Percentiles rank a stretch among this genome's conserved stretches.
These are phyloP conservation scores for Callinectes sapidus DNA, from an alignment of 2,888 invertebrate genomes.

Conservation along the genomic window DNA sequence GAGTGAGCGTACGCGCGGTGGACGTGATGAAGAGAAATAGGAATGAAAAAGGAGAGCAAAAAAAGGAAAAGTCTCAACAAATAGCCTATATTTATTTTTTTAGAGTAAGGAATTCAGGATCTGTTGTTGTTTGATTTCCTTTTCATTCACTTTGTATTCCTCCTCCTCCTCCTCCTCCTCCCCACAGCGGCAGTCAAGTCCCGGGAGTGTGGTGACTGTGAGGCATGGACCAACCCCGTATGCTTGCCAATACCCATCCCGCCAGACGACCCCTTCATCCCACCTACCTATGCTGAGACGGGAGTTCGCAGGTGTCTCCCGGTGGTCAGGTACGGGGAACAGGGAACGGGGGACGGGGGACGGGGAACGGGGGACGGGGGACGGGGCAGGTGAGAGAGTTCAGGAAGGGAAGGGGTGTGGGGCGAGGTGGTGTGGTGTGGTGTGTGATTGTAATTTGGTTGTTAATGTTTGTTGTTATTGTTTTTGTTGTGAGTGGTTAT, in stretches of 20 bases:
- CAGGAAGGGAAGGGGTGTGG: too few species aligned
- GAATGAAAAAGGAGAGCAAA: too few species aligned
- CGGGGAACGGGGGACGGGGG: too few species aligned
- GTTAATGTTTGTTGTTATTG: too few species aligned
- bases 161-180: neutral
- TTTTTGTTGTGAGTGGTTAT: neutral
- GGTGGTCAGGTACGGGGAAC: slow-evolving; percentile 10
- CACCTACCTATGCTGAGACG: neutral
- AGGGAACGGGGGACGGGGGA: too few species aligned
- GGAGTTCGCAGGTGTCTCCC: neutral
- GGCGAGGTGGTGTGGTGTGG: neutral
- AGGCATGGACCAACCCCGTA: slow-evolving; percentile 57
- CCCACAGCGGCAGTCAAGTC: neutral
- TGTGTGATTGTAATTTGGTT: neutral
- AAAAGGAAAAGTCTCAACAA: too few species aligned
- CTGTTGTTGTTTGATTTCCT: too few species aligned
- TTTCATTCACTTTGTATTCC: neutral
- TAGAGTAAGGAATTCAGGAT: too few species aligned
- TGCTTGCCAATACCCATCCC: slow-evolving; percentile 66
- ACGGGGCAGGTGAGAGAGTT: neutral
- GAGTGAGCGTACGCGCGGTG: neutral
- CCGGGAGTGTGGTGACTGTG: slow-evolving; percentile 51
- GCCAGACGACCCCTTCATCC: slow-evolving; percentile 42
- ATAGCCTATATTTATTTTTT: too few species aligned
- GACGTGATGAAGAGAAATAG: too few species aligned